phyloP scores from a whole-genome alignment of 1,140 invertebrate genomes.

The Zaprionus taronus region DNA sequence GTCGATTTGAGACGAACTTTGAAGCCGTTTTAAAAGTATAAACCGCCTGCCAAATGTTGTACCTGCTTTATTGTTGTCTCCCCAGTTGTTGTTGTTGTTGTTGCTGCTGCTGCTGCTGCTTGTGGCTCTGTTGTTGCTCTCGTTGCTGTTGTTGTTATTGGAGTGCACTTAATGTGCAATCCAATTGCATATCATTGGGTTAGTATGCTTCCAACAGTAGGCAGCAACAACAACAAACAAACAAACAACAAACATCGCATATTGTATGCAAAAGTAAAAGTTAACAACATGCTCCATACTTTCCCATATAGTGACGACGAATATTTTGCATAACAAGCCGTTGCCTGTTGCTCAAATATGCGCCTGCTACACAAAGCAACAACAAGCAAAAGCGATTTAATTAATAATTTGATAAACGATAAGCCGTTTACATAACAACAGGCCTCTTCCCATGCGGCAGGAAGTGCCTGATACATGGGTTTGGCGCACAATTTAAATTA shows the following conservation, averaged over 20 bases:
- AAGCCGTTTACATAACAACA: conserved; percentile 36
- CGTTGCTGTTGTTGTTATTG: not conserved
- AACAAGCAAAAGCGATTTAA: conserved; percentile 32
- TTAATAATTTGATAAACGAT: conserved; percentile 48
- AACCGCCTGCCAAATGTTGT: conserved; percentile 22
- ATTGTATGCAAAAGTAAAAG: conserved; percentile 73
- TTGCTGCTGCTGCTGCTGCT: not conserved
- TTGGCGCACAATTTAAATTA: not conserved
- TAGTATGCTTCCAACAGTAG: conserved; percentile 43
- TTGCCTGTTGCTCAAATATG: conserved; percentile 27
- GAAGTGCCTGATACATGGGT: conserved; percentile 16
- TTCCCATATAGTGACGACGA: conserved; percentile 37
- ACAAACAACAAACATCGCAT: conserved; percentile 14
- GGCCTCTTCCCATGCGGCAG: conserved; percentile 34
- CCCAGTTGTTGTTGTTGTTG: conserved; percentile 1
- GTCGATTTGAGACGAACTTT: conserved; percentile 29
- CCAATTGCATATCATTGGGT: conserved; percentile 44
- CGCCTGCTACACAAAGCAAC: conserved; percentile 12
- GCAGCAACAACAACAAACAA: not conserved
- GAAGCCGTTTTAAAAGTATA: conserved; percentile 14
- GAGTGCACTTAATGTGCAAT: conserved; percentile 11
- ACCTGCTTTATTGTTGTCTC: conserved; percentile 13
- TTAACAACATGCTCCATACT: conserved; percentile 48
- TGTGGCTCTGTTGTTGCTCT: not conserved
- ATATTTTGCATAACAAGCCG: conserved; percentile 69